Percentiles rank a stretch among this genome's conserved stretches.
Conservation (phyloP, 1,140 invertebrate genomes). For the Acromyrmex charruanus region DNA sequence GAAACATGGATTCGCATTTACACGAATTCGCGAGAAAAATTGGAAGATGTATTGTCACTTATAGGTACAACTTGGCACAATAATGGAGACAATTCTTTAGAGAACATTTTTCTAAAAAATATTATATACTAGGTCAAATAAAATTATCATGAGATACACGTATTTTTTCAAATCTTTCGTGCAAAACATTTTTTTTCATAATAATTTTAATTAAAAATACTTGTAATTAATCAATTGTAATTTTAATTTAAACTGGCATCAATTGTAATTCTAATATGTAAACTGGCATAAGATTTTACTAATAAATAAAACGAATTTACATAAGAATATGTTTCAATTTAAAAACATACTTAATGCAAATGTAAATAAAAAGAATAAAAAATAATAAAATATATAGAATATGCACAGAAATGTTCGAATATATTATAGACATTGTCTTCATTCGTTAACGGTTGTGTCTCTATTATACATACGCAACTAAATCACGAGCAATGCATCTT, state of each 20-base stretch:
- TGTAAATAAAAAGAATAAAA: neutral
- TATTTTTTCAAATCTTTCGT: neutral
- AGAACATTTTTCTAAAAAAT: too few species aligned
- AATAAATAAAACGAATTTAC: neutral
- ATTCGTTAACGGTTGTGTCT: neutral
- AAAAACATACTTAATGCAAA: neutral
- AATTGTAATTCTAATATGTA: neutral
- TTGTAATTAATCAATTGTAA: neutral
- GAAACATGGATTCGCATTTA: neutral
- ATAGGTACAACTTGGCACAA: neutral
- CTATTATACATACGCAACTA: neutral
- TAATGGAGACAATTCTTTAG: neutral
- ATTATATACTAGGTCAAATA: neutral
- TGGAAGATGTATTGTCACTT: conserved; percentile 4
- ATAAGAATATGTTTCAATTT: neutral
- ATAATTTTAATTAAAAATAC: neutral
- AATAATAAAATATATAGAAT: conserved; percentile 1
- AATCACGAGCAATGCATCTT: conserved; percentile 9
- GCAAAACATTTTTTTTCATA: conserved; percentile 4
- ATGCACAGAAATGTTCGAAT: neutral
- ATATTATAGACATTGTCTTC: neutral
- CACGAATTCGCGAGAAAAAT: conserved; percentile 28
- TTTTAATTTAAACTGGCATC: neutral
- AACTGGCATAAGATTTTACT: neutral
- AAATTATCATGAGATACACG: neutral